Base-by-base conservation (phyloP, 2,888 invertebrate genomes). In the Pseudanteris insignis region DNA sequence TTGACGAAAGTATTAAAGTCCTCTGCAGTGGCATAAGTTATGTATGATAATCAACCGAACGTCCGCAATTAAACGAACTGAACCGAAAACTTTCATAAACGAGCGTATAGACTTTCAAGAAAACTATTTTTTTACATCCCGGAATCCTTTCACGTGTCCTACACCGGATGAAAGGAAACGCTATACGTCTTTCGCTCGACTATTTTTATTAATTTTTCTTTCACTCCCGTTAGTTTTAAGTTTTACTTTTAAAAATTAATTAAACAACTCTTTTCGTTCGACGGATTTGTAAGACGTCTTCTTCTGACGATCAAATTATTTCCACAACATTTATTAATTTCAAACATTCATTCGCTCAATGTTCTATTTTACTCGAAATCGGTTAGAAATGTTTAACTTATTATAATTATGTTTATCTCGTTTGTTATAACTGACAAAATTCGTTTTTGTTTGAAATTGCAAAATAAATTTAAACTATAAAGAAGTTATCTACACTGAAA, bases 31-130 rank as follows among this genome's bases (percentile, higher is more conserved):
- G 37, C 44, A 33, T 44, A 53, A 46, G 25, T 32, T 43, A 33
- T 48, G 46, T 50, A 50, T 55, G 50, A 61, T 61, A 50, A 61
- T 46, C 24, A 55, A 33, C 40, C 55, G 46, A 40, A 46, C 48
- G 26, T 50, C 50, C 55, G 40, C 40, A 55, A 61, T 61, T 61
- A 61, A 55, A 51, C 46, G 26, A 51, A 54, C 50, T 50, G 61
- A 48, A 61, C 61, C 61, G 55, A 61, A 61, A 61, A 61, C 61
- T 61, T 61, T 61, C 61, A 55, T 61, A 36, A 55, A 50, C 25
- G 55, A 53, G 40, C 43, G 47, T 47, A 37, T 36, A 37, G 41
- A 60, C 47, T 60, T 53, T 60, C 59, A 36, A 51, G 47, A 25
- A 29, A 28, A 44, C 29, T 51, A 50, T 46, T 51, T 58, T 53